These are phyloP conservation scores for Semicossyphus pulcher DNA, from an alignment of 2,113 vertebrate species.

Conservation along the genomic window DNA sequence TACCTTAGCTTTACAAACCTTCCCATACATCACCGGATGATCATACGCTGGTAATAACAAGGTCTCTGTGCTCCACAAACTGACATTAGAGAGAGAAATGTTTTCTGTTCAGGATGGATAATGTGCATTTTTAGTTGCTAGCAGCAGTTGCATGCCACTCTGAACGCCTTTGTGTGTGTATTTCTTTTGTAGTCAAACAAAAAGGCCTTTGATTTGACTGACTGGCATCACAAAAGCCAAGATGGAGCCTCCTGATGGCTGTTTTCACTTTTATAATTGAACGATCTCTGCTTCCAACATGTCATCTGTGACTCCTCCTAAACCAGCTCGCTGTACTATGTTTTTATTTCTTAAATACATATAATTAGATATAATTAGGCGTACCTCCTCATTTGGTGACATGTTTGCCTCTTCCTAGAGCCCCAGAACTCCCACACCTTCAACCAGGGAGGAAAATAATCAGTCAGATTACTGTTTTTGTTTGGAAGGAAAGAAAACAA, in stretches of 20 bases:
- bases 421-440: background rate
- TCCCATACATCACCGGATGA: background rate
- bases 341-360: slow-evolving; percentile 31
- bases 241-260: background rate
- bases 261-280: slow-evolving; percentile 35
- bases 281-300: slow-evolving; percentile 6
- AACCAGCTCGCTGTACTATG: background rate
- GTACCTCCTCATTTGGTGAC: slow-evolving; percentile 31
- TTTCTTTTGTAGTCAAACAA: slow-evolving; percentile 33
- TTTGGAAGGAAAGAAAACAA: slow-evolving; percentile 1
- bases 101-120: slow-evolving; percentile 2
- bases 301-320: slow-evolving; percentile 27
- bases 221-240: slow-evolving; percentile 6
- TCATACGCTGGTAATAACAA: slow-evolving; percentile 39
- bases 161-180: background rate
- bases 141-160: background rate
- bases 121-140: slow-evolving; percentile 10
- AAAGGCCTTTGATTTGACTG: slow-evolving; percentile 26
- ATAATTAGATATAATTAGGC: slow-evolving; percentile 47
- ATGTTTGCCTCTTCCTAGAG: background rate
- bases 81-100: slow-evolving; percentile 3
- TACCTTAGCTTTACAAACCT: background rate
- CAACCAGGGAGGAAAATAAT: slow-evolving; percentile 23
- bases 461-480: slow-evolving; percentile 20
- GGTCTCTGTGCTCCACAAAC: background rate